phyloP scores from a whole-genome alignment of 2,113 vertebrate species.

The Oenanthe oenanthe region DNA sequence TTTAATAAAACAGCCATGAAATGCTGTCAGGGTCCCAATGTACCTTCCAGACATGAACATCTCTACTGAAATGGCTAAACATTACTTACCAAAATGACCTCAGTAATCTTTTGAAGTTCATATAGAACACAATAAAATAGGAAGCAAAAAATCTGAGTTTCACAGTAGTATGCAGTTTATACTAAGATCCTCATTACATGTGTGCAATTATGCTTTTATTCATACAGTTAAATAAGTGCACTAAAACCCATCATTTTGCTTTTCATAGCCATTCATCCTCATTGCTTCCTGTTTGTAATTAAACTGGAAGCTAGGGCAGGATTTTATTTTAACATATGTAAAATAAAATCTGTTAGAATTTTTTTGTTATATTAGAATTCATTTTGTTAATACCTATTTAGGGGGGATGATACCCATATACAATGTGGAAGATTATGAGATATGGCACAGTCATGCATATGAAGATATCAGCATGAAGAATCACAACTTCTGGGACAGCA shows the following conservation, averaged over 20 bases:
- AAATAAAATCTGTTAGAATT: neutral
- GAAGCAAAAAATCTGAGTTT: neutral
- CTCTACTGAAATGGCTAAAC: neutral
- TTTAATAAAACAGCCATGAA: neutral
- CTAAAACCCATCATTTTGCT: neutral
- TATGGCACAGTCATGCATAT: neutral
- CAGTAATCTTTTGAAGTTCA: neutral
- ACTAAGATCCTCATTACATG: neutral
- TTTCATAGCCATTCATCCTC: neutral
- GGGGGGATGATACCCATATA: accelerated
- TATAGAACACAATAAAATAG: neutral
- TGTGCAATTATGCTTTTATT: neutral
- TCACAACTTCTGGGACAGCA: neutral
- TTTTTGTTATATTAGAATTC: neutral
- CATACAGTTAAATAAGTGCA: neutral
- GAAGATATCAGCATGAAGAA: neutral
- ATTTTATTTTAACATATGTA: neutral
- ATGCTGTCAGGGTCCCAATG: neutral
- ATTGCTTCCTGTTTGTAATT: neutral
- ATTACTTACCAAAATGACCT: neutral
- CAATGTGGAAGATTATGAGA: neutral
- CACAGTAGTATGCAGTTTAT: neutral
- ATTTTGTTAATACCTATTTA: neutral
- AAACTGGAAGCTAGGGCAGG: neutral
- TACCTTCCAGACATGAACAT: neutral